Evolutionary conservation across 2,888 invertebrate genomes (phyloP).

Genomic region (Diadegma fenestrale): DNA sequence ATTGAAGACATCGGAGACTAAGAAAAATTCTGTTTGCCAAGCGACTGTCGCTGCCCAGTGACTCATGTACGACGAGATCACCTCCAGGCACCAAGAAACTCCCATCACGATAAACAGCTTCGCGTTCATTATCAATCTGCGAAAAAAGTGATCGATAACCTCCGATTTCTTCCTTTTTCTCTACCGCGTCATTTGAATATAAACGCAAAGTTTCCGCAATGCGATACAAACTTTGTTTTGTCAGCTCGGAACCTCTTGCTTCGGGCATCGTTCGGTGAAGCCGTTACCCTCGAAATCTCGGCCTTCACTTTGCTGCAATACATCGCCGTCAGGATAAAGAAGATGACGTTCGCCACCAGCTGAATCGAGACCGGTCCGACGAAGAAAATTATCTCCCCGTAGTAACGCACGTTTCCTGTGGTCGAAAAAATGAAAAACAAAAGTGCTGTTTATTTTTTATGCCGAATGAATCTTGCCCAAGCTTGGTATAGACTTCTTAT

Average conservation of each 20-base stretch:
- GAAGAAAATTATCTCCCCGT: constrained; percentile 87
- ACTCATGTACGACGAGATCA: constrained; percentile 87
- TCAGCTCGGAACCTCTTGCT: constrained; percentile 89
- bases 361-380: constrained; percentile 88
- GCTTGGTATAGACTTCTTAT: neutral
- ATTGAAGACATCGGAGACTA: constrained; percentile 89
- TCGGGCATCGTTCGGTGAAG: constrained; percentile 87
- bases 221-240: constrained; percentile 88
- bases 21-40: constrained; percentile 77
- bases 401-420: constrained; percentile 68
- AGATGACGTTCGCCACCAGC: constrained; percentile 88
- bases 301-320: constrained; percentile 91
- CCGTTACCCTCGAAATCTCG: constrained; percentile 90
- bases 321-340: constrained; percentile 89
- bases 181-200: too few species aligned
- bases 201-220: too few species aligned
- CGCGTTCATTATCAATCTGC: constrained; percentile 89
- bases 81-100: constrained; percentile 90
- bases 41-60: constrained; percentile 81
- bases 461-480: neutral
- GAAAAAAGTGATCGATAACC: constrained; percentile 69
- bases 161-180: neutral
- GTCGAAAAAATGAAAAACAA: constrained; percentile 46
- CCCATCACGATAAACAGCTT: constrained; percentile 94
- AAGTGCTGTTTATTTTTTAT: neutral